phyloP scores from a whole-genome alignment of 2,113 vertebrate genomes.

The Piprites chloris region DNA sequence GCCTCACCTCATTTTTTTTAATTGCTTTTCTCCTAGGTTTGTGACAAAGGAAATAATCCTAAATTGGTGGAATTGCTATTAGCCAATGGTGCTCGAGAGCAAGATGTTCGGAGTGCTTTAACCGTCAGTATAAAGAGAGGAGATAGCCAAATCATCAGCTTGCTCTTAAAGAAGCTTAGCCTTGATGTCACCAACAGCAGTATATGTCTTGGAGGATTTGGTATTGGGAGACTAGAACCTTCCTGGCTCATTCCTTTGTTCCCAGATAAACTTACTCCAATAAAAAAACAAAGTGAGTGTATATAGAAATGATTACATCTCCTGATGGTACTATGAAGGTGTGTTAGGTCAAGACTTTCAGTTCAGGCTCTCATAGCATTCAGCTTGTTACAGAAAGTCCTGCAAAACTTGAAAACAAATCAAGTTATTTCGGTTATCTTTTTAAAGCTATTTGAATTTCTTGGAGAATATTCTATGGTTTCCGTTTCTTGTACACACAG shows the following conservation, averaged over 20 bases:
- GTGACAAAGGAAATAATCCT: slow-evolving; percentile 84
- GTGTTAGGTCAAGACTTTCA: neutral
- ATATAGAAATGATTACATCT: neutral
- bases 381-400: neutral
- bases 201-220: slow-evolving; percentile 90
- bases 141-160: slow-evolving; percentile 81
- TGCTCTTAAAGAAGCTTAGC: slow-evolving; percentile 86
- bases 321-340: neutral
- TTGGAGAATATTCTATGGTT: neutral
- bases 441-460: neutral
- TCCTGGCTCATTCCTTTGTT: slow-evolving; percentile 89
- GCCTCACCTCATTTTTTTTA: neutral
- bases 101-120: slow-evolving; percentile 86
- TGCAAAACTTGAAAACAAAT: neutral
- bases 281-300: slow-evolving; percentile 72
- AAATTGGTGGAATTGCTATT: slow-evolving; percentile 89
- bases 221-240: slow-evolving; percentile 85
- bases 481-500: slow-evolving; percentile 56
- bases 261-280: slow-evolving; percentile 72
- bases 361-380: neutral
- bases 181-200: slow-evolving; percentile 86
- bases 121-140: slow-evolving; percentile 80
- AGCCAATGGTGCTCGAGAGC: slow-evolving; percentile 82
- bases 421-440: neutral
- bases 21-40: slow-evolving; percentile 71